Base-by-base conservation (phyloP, 2,888 invertebrate species). In the Heliconius hortense region DNA sequence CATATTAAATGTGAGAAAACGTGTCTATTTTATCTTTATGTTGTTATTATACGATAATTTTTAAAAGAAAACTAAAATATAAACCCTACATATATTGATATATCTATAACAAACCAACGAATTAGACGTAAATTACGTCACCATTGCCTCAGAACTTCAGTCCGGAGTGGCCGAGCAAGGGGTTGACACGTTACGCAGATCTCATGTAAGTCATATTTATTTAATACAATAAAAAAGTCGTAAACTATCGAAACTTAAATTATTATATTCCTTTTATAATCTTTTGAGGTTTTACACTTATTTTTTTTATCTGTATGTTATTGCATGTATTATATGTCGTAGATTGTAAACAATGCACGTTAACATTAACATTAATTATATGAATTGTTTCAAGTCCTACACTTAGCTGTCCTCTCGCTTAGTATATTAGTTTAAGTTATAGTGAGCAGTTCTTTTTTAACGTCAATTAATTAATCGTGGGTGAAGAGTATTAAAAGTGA, bases 181-280 rank as follows among this genome's bases (percentile, higher is more conserved):
- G 74, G 77, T 64, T 76, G 75, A 79, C 80, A 78, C 79, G 83
- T 81, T 74, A 68, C 68, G 72, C 63, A 35, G 43, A 73, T 73
- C 70, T 74, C 79, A 82, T 78, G 81, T 82, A 80, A 81, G 82
- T 82, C 66, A 66, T 77, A 53, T 60, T 24, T 4, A 64, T 79
- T 77, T 69, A 71, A 76, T 77, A 5, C 28, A 28, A 26, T 11
- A 7, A 39, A 13, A 28, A 69, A 39, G 39, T 71, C 11, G 26
- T 24, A 21, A 31, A 26, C 35, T 39, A 18, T 62, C 11, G 39
- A 3, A 35, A 60, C 21, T 26, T 31, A 3, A 24, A 39, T 35
- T 18, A n/a, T 39, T 24, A 1, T 24, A 39, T 24, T 11, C 15
- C 4, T 43, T 66, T 43, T 39, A n/a, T 24, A 66, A n/a, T 24